Conservation (phyloP, 2,113 vertebrate species). For the Silurus asotus region DNA sequence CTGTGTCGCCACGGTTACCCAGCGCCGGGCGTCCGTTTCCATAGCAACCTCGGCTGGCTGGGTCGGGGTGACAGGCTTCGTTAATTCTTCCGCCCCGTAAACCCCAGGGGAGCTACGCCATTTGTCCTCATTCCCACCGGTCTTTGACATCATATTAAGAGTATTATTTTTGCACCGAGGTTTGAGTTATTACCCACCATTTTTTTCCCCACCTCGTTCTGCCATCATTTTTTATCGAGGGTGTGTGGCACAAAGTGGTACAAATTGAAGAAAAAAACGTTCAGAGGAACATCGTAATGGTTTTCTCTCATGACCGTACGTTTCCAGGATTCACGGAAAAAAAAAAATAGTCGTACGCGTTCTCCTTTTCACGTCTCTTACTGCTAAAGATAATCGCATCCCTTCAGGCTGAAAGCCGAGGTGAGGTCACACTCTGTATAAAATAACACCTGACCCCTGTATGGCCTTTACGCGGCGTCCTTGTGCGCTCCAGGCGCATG, state of each 20-base stretch:
- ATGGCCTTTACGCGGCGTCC: not conserved
- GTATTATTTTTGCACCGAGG: slow-evolving; percentile 66
- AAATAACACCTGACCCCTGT: slow-evolving; percentile 40
- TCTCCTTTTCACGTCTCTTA: slow-evolving; percentile 19
- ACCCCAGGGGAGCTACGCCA: slow-evolving; percentile 77
- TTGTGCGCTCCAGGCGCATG: slow-evolving; percentile 1
- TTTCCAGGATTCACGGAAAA: slow-evolving; percentile 27
- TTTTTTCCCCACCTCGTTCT: slow-evolving; percentile 10
- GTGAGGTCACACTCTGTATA: slow-evolving; percentile 28
- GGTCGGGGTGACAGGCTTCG: slow-evolving; percentile 79
- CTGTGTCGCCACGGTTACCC: slow-evolving; percentile 76
- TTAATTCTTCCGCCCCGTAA: slow-evolving; percentile 82
- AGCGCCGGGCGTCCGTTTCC: slow-evolving; percentile 77
- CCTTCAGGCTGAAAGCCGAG: slow-evolving; percentile 10
- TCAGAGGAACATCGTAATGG: slow-evolving; percentile 47
- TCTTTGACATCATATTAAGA: slow-evolving; percentile 69
- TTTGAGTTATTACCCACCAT: slow-evolving; percentile 60
- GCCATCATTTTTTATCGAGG: slow-evolving; percentile 29
- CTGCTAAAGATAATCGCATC: slow-evolving; percentile 24
- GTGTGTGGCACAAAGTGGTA: slow-evolving; percentile 32
- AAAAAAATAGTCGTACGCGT: not conserved
- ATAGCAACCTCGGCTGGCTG: slow-evolving; percentile 77
- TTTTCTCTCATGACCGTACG: slow-evolving; percentile 32
- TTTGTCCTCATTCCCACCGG: slow-evolving; percentile 74
- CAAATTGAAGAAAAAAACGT: slow-evolving; percentile 40